Base-by-base conservation (phyloP, 92 coral and sea anemone genomes). In the Montipora capitata region DNA sequence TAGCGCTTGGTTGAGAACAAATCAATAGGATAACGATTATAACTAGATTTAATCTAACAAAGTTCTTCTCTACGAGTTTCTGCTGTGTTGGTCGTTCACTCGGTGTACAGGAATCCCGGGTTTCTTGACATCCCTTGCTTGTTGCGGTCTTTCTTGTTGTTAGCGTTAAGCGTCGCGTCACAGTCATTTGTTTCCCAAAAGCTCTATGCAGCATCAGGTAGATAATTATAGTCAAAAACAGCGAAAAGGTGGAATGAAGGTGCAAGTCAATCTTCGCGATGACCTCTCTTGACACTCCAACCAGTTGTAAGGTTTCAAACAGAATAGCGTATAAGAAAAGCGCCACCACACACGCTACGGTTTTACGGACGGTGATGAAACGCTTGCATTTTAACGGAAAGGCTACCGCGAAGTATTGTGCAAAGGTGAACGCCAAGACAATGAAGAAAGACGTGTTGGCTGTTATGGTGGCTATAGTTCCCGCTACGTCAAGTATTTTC, bases 351-450 rank as follows among this genome's bases (percentile, higher is more conserved):
- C 93, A 93, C 11, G 78, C 10, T 13, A 89, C 35, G 3, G 90
- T 89, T 27, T 88, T 84, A 3, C 78, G 68, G 18, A 70, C 75
- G 45, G 77, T 89, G 10, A 93, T 88, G 0, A 85, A 14, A n/a
- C 85, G 78, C 51, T 81, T 85, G 91, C 69, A 93, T 74, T 81
- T 93, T 27, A 93, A 73, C 12, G 96, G 96, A 54, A 92, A 93
- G 2, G 91, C 87, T 5, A 93, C 89, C 1, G 91, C 96, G 0
- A 85, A 45, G 39, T 93, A 93, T 65, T 93, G 96, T 20, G 89
- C 93, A 5, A 81, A 76, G 16, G 96, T 93, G 89, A 90, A 90
- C 38, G 91, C 91, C 85, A 93, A 72, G 2, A 93, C 94, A 10
- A 93, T 81, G 17, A 93, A 81, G 58, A 85, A 93, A 3, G 96